phyloP scores from a whole-genome alignment of 2,888 invertebrate species.

The Caradrina clavipalpis region DNA sequence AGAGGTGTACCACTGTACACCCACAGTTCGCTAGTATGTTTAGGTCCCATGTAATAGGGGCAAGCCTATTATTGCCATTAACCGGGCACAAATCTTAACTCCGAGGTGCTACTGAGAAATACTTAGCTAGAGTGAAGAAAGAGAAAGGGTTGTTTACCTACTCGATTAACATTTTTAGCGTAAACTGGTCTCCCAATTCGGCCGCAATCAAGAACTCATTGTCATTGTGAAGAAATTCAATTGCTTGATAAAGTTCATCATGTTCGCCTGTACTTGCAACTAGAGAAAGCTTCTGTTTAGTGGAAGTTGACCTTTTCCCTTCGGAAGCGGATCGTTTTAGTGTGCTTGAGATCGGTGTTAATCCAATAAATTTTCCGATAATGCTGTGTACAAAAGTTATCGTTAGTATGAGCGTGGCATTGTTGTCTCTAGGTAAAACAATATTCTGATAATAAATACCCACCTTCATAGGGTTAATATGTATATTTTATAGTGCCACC shows the following conservation, averaged over 20 bases:
- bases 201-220: constrained; percentile 79
- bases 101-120: too few species aligned
- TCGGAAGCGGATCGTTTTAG: constrained; percentile 33
- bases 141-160: constrained; percentile 52
- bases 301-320: background rate
- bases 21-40: too few species aligned
- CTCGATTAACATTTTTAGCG: constrained; percentile 73
- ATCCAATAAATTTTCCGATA: constrained; percentile 76
- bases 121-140: background rate
- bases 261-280: constrained; percentile 27
- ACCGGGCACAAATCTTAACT: too few species aligned
- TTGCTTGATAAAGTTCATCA: constrained; percentile 63
- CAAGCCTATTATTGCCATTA: too few species aligned
- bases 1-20: too few species aligned
- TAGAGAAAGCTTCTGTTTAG: rapidly evolving
- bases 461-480: too few species aligned
- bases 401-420: background rate
- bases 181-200: constrained; percentile 75
- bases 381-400: constrained; percentile 65
- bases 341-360: constrained; percentile 75
- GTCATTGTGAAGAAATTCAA: constrained; percentile 78
- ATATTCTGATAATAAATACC: background rate
- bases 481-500: too few species aligned
- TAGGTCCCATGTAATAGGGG: too few species aligned
- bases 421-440: too few species aligned